Evolutionary conservation across 2,888 invertebrate genomes (phyloP).

Genomic region (Schizaphis graminum): DNA sequence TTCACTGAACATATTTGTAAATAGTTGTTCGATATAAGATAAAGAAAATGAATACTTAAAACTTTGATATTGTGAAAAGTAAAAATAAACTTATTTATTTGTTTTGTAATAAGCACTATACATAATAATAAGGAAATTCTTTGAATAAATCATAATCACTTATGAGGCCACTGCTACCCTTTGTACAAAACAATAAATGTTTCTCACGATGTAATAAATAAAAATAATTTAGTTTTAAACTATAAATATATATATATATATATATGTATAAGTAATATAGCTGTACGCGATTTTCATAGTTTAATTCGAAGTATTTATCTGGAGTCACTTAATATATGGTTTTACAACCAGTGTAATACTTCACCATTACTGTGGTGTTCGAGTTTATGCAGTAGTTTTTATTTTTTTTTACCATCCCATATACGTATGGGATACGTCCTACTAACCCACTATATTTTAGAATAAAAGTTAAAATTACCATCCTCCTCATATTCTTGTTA

Average conservation of each 20-base stretch:
- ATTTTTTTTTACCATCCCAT: not conserved
- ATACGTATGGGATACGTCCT: not conserved
- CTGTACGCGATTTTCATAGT: not conserved
- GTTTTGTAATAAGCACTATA: not conserved
- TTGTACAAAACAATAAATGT: not conserved
- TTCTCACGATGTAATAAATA: not conserved
- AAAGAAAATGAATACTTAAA: not conserved
- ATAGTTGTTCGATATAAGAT: not conserved
- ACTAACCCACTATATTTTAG: constrained; percentile 16
- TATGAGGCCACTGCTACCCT: not conserved
- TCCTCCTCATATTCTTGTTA: not conserved
- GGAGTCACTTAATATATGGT: not conserved
- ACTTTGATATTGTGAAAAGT: not conserved
- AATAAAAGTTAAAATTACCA: constrained; percentile 16
- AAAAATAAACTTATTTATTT: not conserved
- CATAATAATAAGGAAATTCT: not conserved
- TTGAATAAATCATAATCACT: not conserved
- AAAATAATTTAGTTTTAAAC: not conserved
- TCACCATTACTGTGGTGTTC: not conserved
- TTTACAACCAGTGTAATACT: not conserved
- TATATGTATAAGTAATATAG: no score
- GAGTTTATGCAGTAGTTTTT: not conserved
- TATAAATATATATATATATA: not conserved
- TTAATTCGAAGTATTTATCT: constrained; percentile 8
- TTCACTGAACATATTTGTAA: not conserved